Evolutionary conservation across 2,797 vertebrate species (phyloP).

Genomic region (Tauraco hartlaubi): DNA sequence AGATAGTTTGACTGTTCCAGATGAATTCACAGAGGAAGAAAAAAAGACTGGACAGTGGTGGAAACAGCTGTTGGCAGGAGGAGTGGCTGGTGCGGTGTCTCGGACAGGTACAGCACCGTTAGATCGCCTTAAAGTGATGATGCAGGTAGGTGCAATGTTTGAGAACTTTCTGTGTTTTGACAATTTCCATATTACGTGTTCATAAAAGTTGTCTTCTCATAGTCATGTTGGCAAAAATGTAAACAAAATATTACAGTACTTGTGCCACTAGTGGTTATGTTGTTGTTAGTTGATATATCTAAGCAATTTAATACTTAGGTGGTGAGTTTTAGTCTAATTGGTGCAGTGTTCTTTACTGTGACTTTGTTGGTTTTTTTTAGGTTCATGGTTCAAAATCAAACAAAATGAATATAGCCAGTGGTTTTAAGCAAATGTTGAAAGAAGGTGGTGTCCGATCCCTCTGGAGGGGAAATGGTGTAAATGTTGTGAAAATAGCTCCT

Average conservation of each 20-base stretch:
- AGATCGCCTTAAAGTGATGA: constrained; percentile 95
- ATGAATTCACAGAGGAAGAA: constrained; percentile 95
- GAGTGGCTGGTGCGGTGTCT: constrained; percentile 90
- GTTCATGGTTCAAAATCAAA: constrained; percentile 91
- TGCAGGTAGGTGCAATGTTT: constrained; percentile 85
- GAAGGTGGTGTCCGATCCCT: constrained; percentile 90
- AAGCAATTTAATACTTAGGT: background rate
- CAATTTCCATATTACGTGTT: background rate
- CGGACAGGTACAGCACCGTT: constrained; percentile 93
- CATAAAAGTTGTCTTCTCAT: background rate
- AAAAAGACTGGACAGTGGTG: constrained; percentile 92
- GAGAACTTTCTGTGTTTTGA: background rate
- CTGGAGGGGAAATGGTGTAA: constrained; percentile 94
- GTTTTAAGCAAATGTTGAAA: constrained; percentile 93
- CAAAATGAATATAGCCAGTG: constrained; percentile 87
- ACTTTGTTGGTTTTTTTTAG: constrained; percentile 72
- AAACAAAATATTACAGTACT: background rate
- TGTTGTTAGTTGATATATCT: background rate
- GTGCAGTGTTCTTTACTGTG: background rate
- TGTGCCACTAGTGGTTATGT: background rate
- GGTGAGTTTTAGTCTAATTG: background rate
- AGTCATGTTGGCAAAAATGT: background rate
- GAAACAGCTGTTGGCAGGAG: constrained; percentile 91
- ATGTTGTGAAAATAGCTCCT: constrained; percentile 95
- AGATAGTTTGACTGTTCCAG: constrained; percentile 91